Percentiles rank a stretch among this genome's conserved stretches.
Conservation (phyloP, 2,113 vertebrate genomes). For the Athene cunicularia region DNA sequence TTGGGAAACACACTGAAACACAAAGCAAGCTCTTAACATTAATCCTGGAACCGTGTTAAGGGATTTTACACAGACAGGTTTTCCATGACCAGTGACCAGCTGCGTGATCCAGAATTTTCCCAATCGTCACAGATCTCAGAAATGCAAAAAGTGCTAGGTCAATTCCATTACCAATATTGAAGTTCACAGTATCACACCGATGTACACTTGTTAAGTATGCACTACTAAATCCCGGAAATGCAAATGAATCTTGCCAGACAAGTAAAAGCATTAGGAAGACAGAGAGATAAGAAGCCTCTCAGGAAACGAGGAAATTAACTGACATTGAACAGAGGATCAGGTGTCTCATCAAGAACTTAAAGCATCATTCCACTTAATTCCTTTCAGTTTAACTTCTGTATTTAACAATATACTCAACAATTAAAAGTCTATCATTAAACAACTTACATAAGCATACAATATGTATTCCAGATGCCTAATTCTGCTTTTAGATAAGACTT, state of each 20-base stretch:
- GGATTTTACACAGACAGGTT: rapidly evolving
- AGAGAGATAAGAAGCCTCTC: background rate
- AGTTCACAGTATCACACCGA: background rate
- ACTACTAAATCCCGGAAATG: background rate
- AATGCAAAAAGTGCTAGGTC: background rate
- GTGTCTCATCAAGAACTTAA: background rate
- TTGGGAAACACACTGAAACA: background rate
- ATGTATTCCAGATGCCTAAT: background rate
- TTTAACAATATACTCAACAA: background rate
- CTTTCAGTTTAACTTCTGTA: background rate
- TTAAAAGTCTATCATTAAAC: background rate
- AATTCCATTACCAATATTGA: rapidly evolving
- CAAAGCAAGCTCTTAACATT: background rate
- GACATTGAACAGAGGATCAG: background rate
- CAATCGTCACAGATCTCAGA: background rate
- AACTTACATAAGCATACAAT: background rate
- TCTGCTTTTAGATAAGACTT: background rate
- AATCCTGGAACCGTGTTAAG: background rate
- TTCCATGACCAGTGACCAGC: background rate
- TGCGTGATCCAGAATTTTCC: background rate
- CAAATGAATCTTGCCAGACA: background rate
- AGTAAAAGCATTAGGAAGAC: background rate
- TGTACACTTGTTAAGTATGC: background rate
- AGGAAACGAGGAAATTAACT: background rate
- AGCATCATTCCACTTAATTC: background rate